Conservation (phyloP, 2,888 invertebrate genomes). For the Gisinianus flammeolus region DNA sequence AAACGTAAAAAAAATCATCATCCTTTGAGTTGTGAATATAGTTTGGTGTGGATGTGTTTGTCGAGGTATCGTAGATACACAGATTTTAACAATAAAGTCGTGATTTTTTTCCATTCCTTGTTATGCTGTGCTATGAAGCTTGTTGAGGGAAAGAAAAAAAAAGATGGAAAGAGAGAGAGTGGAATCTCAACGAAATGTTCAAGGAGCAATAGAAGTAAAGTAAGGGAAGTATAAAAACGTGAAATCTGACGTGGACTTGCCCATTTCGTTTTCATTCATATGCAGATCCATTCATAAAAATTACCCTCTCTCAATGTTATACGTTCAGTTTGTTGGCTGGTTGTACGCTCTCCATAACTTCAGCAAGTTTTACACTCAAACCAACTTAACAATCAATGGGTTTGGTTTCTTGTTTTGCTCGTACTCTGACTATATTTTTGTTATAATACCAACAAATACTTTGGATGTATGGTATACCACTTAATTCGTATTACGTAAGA, state of each 20-base stretch:
- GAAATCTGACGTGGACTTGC: constrained; percentile 48
- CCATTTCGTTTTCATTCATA: constrained; percentile 55
- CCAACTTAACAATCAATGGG: constrained; percentile 26
- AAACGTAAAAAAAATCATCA: no score
- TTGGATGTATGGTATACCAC: no score
- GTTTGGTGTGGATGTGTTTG: neutral
- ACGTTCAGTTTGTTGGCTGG: neutral
- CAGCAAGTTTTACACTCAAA: constrained; percentile 1
- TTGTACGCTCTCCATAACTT: neutral
- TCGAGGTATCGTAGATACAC: neutral
- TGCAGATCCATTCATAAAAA: constrained; percentile 47
- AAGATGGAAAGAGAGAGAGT: no score
- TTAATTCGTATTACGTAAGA: neutral
- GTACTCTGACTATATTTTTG: neutral
- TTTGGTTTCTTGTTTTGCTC: constrained; percentile 23
- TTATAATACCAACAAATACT: neutral
- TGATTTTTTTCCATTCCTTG: neutral
- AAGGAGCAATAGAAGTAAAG: constrained; percentile 1
- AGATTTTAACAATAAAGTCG: neutral
- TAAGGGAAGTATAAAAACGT: neutral
- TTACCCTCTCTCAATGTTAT: constrained; percentile 17
- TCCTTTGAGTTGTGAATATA: neutral
- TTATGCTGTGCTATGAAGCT: neutral
- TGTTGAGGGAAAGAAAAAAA: no score
- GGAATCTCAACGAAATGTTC: constrained; percentile 13